These are phyloP conservation scores for Ephestia elutella DNA, from an alignment of 1,140 invertebrate species.

Conservation along the genomic window DNA sequence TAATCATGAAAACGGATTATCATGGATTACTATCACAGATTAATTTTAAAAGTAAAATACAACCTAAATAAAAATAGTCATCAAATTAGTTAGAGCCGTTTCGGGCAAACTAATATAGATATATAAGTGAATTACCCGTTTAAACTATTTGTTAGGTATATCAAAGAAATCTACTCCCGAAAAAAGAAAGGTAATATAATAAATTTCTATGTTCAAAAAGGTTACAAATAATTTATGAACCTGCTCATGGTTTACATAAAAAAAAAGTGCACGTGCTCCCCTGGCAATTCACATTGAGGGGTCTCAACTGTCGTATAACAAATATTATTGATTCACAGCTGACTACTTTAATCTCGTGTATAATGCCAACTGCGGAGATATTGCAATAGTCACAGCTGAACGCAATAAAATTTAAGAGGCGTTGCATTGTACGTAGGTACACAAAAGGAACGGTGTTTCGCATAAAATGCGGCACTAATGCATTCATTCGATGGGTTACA, in stretches of 20 bases:
- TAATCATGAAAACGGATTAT: too few relatives aligned
- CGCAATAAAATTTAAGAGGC: constrained; percentile 18
- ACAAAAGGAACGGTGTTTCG: background rate
- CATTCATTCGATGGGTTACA: background rate
- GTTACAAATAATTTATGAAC: too few relatives aligned
- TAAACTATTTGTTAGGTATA: too few relatives aligned
- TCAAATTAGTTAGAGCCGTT: too few relatives aligned
- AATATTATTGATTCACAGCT: constrained; percentile 55
- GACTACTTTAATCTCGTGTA: constrained; percentile 47
- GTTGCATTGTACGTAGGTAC: background rate
- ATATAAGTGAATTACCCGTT: too few relatives aligned
- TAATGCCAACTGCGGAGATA: constrained; percentile 30
- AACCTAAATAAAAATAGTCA: too few relatives aligned
- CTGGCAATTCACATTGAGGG: background rate
- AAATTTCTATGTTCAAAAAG: too few relatives aligned
- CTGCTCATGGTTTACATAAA: constrained; percentile 1
- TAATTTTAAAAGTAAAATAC: too few relatives aligned
- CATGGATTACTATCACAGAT: too few relatives aligned
- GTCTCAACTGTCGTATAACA: constrained; percentile 26
- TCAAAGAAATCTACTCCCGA: too few relatives aligned
- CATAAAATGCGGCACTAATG: constrained; percentile 4
- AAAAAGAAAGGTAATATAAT: too few relatives aligned
- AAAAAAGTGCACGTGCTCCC: constrained; percentile 18
- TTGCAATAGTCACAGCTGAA: constrained; percentile 38
- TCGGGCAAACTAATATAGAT: too few relatives aligned